Evolutionary conservation across 2,113 vertebrate species (phyloP), one percentile per base, ranked within the genome.

Genomic region (Narcine bancroftii): DNA sequence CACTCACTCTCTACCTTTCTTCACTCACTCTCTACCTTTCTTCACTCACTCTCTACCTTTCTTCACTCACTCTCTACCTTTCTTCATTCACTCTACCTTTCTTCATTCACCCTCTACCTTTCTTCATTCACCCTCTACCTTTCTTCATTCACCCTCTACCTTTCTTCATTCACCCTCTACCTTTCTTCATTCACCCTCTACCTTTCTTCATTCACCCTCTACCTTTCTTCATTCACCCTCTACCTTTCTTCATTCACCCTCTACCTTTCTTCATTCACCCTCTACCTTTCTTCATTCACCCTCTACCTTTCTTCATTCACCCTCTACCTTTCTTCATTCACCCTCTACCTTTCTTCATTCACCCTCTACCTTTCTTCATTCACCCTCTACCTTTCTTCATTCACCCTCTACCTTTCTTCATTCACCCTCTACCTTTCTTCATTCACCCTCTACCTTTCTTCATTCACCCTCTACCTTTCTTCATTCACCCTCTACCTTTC

Each of bases 21-120:
- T 85, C 81, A n/a, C 81, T 66, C n/a, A n/a, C n/a, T n/a, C n/a
- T 19, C 24, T 66, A 85, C 81, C 81, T 85, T 85, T n/a, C n/a
- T 17, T 85, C 81, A n/a, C 81, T 66, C n/a, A n/a, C n/a, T n/a
- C n/a, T 19, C 24, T 66, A 85, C 81, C 81, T 85, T 85, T n/a
- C n/a, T 17, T 85, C 81, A n/a, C 81, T 66, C n/a, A n/a, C n/a
- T n/a, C n/a, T 19, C 24, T 66, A 85, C 81, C 81, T 85, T 85
- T n/a, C n/a, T 17, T 85, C 81, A n/a, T 66, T n/a, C n/a, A n/a
- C n/a, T 19, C 24, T 66, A 85, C 81, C 81, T 85, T 85, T n/a
- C n/a, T 17, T 85, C 81, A n/a, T 66, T n/a, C n/a, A n/a, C n/a
- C n/a, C n/a, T 19, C 24, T 66, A 85, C 81, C 81, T 85, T 85